phyloP scores from a whole-genome alignment of 1,140 invertebrate genomes.

The Drosophila equinoxialis region DNA sequence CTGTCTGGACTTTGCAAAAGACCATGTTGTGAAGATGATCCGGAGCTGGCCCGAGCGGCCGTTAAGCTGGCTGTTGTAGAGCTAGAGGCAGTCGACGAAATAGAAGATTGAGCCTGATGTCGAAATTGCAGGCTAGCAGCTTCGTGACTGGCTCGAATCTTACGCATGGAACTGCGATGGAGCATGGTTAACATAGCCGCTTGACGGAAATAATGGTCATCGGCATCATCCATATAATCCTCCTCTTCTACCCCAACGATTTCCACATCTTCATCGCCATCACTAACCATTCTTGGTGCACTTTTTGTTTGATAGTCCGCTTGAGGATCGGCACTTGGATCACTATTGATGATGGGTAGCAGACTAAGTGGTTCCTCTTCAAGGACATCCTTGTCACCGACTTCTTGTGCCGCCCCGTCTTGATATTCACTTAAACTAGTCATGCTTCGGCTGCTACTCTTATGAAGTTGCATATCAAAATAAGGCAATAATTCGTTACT shows the following conservation, averaged over 20 bases:
- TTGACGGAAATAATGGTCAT: conserved; percentile 79
- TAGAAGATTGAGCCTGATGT: conserved; percentile 80
- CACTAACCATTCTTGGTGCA: conserved; percentile 48
- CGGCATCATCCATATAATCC: conserved; percentile 68
- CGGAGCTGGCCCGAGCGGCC: conserved; percentile 47
- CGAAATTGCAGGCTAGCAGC: conserved; percentile 66
- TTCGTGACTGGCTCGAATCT: conserved; percentile 83
- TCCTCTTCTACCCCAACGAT: conserved; percentile 75
- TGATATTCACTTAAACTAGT: conserved; percentile 67
- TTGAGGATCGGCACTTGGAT: conserved; percentile 75
- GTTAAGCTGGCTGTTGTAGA: conserved; percentile 78
- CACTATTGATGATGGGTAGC: conserved; percentile 71
- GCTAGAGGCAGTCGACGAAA: conserved; percentile 76
- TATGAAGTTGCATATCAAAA: conserved; percentile 81
- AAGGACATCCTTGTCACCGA: conserved; percentile 40
- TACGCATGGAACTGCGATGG: conserved; percentile 81
- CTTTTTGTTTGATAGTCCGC: conserved; percentile 57
- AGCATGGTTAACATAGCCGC: conserved; percentile 79
- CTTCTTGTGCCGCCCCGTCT: conserved; percentile 3
- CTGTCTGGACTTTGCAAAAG: conserved; percentile 84
- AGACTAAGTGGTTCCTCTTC: conserved; percentile 69
- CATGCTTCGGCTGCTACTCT: conserved; percentile 74
- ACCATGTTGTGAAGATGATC: conserved; percentile 57
- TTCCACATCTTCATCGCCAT: conserved; percentile 54
- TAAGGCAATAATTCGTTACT: conserved; percentile 79